phyloP scores from a whole-genome alignment of 2,888 invertebrate genomes.

The Colostygia pectinataria region DNA sequence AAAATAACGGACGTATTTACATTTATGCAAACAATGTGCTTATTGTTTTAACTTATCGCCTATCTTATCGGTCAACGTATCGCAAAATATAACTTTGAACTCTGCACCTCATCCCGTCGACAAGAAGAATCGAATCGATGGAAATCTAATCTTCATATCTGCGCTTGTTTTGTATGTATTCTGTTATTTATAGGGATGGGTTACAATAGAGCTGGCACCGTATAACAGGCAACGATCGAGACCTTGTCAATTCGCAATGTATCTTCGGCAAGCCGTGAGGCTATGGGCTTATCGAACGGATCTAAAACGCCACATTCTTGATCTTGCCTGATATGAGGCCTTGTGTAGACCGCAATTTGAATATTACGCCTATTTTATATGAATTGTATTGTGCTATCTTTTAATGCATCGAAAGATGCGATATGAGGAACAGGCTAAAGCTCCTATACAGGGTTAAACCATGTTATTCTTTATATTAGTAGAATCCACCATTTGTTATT shows the following conservation, averaged over 20 bases:
- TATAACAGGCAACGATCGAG: constrained; percentile 46
- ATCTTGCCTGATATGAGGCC: constrained; percentile 47
- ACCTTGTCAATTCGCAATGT: constrained; percentile 69
- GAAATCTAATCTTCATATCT: constrained; percentile 74
- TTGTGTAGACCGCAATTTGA: constrained; percentile 49
- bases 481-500: neutral
- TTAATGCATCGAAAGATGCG: constrained; percentile 31
- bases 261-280: constrained; percentile 48
- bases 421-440: constrained; percentile 27
- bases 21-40: constrained; percentile 23
- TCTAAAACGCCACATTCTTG: constrained; percentile 67
- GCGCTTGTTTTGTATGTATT: constrained; percentile 60
- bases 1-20: constrained; percentile 5
- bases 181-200: constrained; percentile 45
- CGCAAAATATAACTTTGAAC: constrained; percentile 48
- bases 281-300: constrained; percentile 64
- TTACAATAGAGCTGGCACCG: constrained; percentile 36
- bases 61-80: constrained; percentile 31
- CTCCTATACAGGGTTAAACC: too few relatives aligned
- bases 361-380: constrained; percentile 42
- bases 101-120: constrained; percentile 53
- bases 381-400: constrained; percentile 35
- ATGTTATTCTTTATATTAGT: too few relatives aligned
- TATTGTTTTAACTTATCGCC: constrained; percentile 24
- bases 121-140: constrained; percentile 61